Percentiles rank a stretch among this genome's conserved stretches.
These are phyloP conservation scores for Anoura caudifer DNA, from an alignment of 2,113 vertebrate species.

Conservation along the genomic window DNA sequence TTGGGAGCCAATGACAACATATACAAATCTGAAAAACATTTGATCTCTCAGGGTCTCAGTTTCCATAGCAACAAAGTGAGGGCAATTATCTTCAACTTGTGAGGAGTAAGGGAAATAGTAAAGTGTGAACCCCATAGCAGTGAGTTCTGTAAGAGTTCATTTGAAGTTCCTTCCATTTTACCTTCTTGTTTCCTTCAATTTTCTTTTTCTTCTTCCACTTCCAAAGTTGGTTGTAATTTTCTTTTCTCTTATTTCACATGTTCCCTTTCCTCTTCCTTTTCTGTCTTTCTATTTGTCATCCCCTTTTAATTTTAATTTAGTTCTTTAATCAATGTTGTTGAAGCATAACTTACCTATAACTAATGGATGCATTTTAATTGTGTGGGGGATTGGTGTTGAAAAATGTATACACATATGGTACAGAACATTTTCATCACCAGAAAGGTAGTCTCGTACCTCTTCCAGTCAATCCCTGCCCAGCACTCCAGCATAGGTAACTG, in stretches of 20 bases:
- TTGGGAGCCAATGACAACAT: neutral
- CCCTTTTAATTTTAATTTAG: neutral
- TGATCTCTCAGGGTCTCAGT: neutral
- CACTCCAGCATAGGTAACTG: neutral
- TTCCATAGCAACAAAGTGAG: neutral
- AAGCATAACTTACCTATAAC: neutral
- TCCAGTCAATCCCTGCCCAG: accelerated
- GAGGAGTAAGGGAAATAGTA: neutral
- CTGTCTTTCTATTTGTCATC: neutral
- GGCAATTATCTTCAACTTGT: neutral
- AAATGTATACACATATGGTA: neutral
- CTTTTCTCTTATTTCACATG: neutral
- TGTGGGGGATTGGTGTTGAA: neutral
- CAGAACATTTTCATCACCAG: neutral
- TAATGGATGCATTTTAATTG: neutral
- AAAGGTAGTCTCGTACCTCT: neutral
- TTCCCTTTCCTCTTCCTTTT: neutral
- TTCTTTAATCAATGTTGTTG: neutral
- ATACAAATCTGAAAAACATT: neutral
- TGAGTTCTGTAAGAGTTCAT: neutral
- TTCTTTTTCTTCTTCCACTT: neutral
- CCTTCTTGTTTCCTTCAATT: neutral
- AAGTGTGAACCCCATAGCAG: neutral
- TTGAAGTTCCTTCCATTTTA: neutral
- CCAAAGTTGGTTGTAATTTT: neutral